Evolutionary conservation across 2,888 invertebrate genomes (phyloP).

Genomic region (Brachyopa scutellaris): DNA sequence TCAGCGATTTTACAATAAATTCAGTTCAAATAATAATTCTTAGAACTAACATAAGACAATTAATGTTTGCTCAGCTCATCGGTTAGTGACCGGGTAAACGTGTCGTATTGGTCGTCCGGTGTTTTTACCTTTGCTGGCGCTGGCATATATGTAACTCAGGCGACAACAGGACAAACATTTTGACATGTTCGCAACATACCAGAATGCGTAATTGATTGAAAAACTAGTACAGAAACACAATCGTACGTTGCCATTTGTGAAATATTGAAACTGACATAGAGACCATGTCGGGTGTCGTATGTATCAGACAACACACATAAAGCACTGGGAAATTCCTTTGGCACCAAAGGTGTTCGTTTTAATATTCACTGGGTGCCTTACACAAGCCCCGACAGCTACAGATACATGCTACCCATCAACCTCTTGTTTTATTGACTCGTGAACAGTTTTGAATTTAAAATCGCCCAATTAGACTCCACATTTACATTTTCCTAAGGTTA

Average conservation of each 20-base stretch:
- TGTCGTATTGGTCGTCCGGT: too few species aligned
- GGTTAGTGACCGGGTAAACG: too few species aligned
- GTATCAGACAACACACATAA: background rate
- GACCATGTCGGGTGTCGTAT: conserved; percentile 12
- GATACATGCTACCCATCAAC: conserved; percentile 38
- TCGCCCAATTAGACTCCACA: conserved; percentile 55
- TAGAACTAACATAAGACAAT: too few species aligned
- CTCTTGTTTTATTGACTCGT: conserved; percentile 54
- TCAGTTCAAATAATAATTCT: too few species aligned
- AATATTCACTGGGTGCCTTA: conserved; percentile 35
- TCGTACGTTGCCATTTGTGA: background rate
- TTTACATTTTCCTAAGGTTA: conserved; percentile 59
- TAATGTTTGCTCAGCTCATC: too few species aligned
- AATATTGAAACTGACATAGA: conserved; percentile 43
- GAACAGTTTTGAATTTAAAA: conserved; percentile 54
- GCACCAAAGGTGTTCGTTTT: conserved; percentile 39
- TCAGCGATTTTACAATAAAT: too few species aligned
- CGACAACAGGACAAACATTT: conserved; percentile 25
- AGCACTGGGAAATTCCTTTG: conserved; percentile 16
- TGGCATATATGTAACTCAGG: too few species aligned
- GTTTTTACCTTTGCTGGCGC: too few species aligned
- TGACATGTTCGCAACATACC: conserved; percentile 30
- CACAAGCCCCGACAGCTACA: conserved; percentile 2
- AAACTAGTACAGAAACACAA: conserved; percentile 9
- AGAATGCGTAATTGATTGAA: conserved; percentile 43